These are phyloP conservation scores for Troglohyphantes excavatus DNA, from an alignment of 2,888 invertebrate genomes.

Conservation along the genomic window DNA sequence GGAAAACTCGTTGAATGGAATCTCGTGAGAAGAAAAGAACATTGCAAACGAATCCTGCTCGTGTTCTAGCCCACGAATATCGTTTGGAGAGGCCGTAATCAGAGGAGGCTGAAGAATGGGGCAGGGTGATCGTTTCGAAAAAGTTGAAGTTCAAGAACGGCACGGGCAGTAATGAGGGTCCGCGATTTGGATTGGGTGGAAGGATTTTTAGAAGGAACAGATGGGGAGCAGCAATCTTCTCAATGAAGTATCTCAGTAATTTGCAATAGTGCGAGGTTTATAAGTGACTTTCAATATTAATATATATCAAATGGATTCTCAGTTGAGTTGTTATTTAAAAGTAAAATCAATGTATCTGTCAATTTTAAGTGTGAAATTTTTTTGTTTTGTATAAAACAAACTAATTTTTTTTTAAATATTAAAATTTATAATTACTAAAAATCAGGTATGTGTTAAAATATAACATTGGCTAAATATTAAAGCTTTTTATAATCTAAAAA, in stretches of 20 bases:
- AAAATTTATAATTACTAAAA: no score
- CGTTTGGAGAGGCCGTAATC: slow-evolving; percentile 18
- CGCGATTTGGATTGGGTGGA: slow-evolving; percentile 17
- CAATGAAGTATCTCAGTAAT: not conserved
- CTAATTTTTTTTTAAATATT: no score
- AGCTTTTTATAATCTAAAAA: no score
- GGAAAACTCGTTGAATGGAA: slow-evolving; percentile 11
- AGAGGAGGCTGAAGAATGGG: slow-evolving; percentile 31
- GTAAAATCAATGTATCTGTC: no score
- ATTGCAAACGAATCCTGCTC: slow-evolving; percentile 50
- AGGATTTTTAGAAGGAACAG: slow-evolving; percentile 32
- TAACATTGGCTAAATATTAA: no score
- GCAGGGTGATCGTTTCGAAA: slow-evolving; percentile 17
- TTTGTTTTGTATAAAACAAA: no score
- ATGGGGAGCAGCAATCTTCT: slow-evolving; percentile 12
- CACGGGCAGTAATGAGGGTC: slow-evolving; percentile 24
- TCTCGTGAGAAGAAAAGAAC: slow-evolving; percentile 28
- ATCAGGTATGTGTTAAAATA: no score
- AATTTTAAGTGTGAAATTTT: no score
- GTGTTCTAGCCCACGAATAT: slow-evolving; percentile 25
- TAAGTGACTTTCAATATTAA: no score
- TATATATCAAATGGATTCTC: no score
- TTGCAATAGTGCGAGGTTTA: not conserved
- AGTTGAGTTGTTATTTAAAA: no score
- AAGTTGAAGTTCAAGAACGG: slow-evolving; percentile 42